A percentile compares a stretch with the other conserved stretches of the same genome.
phyloP scores from a whole-genome alignment of 2,888 invertebrate species.

The Drosophila prolongata region DNA sequence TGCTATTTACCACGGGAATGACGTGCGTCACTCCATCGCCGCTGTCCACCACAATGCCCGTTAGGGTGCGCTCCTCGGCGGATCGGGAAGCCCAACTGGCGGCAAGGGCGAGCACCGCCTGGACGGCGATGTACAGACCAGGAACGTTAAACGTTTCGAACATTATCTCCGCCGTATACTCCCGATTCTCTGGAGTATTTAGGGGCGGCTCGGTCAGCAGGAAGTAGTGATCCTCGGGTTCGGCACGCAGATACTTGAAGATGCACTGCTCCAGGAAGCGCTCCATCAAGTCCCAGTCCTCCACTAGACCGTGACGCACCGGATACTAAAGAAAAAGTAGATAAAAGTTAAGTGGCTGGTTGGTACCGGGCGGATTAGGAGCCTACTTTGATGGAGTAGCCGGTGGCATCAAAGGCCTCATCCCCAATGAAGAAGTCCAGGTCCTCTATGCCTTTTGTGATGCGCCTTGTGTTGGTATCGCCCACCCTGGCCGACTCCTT shows the following conservation, averaged over 20 bases:
- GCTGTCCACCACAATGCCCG: slow-evolving; percentile 99
- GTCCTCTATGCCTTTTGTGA: slow-evolving; percentile 99
- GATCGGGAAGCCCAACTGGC: slow-evolving; percentile 98
- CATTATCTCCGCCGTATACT: slow-evolving; percentile 99
- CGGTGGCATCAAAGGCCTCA: slow-evolving; percentile 98
- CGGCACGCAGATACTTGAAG: slow-evolving; percentile 98
- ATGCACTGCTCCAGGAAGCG: slow-evolving; percentile 99
- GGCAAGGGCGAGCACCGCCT: slow-evolving; percentile 98
- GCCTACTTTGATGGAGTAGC: slow-evolving; percentile 96
- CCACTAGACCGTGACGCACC: slow-evolving; percentile 98
- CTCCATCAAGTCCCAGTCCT: slow-evolving; percentile 99
- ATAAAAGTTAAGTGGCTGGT: neutral
- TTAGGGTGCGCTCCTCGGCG: slow-evolving; percentile 95
- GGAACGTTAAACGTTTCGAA: slow-evolving; percentile 99
- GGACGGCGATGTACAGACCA: slow-evolving; percentile 99
- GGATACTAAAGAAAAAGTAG: slow-evolving; percentile 90
- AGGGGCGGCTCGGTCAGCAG: slow-evolving; percentile 98
- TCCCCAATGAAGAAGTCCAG: slow-evolving; percentile 99
- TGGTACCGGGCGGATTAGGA: neutral
- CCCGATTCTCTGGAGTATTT: slow-evolving; percentile 99
- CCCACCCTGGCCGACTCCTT: slow-evolving; percentile 98
- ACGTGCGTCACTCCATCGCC: slow-evolving; percentile 99
- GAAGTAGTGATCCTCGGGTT: slow-evolving; percentile 99
- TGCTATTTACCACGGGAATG: slow-evolving; percentile 94
- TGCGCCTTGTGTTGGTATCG: slow-evolving; percentile 94